Evolutionary conservation across 2,797 vertebrate species (phyloP), one percentile per base, ranked within the genome.

Genomic region (Urocyon cinereoargenteus): DNA sequence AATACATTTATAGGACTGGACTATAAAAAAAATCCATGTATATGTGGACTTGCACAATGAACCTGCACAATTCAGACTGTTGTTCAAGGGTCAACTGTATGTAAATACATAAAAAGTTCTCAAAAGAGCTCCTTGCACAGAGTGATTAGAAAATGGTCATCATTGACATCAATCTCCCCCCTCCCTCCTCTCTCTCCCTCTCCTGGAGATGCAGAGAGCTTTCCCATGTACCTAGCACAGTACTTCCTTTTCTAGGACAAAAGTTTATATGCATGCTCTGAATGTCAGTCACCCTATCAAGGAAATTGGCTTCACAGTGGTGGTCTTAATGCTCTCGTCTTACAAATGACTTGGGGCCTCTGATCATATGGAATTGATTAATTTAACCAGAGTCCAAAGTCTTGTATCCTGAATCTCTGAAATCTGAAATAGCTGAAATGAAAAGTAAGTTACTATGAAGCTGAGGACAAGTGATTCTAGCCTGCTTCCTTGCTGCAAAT

Each of bases 141-240:
- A 64, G 34, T 7, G 9, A 68, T 40, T 57, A 59, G 59, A 45
- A 49, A 53, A 19, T 66, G 18, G 14, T 1, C 4, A 9, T n/a
- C 4, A 7, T 51, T 36, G 15, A 4, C 61, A 0, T 13, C 16
- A 31, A 10, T 26, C 81, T 53, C 21, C 5, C 49, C 40, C n/a
- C n/a, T 70, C 22, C 12, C 64, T 34, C 12, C 22, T 28, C 45
- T 51, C 28, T 15, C 49, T 57, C 0, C 31, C 24, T 3, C 13
- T 81, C 24, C 3, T 26, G 72, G 24, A 66, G 31, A 18, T 18
- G 26, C 24, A 81, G 62, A 40, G 53, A 40, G 31, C 83, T 49
- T 9, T 28, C 15, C 34, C 22, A 5, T 2, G 15, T 13, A 9
- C 55, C 22, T 10, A 31, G 16, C 24, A 1, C 1, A 28, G n/a